These are phyloP conservation scores for Drosophila athabasca DNA, from an alignment of 1,140 invertebrate genomes.

Conservation along the genomic window DNA sequence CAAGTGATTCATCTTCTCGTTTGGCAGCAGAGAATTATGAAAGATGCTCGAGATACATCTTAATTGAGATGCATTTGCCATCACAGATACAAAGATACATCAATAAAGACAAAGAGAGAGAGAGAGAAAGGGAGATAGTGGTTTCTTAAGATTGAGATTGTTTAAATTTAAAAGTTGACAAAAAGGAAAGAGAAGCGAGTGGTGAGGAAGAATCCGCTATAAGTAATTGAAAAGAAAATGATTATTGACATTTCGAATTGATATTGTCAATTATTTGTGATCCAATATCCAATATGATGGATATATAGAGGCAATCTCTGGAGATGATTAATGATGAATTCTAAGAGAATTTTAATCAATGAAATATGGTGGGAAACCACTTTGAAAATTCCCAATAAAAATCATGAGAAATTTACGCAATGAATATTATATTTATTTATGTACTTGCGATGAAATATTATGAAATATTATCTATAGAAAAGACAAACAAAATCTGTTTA, in stretches of 20 bases:
- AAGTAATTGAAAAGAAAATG: not conserved
- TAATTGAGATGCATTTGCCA: conserved; percentile 47
- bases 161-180: conserved; percentile 22
- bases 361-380: not conserved
- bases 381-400: too few relatives aligned
- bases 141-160: not conserved
- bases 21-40: conserved; percentile 22
- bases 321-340: too few relatives aligned
- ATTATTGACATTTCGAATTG: not conserved
- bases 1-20: conserved; percentile 42
- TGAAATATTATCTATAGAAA: too few relatives aligned
- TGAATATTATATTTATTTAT: too few relatives aligned
- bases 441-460: too few relatives aligned
- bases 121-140: not conserved
- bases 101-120: not conserved
- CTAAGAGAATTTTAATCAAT: too few relatives aligned
- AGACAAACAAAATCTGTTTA: too few relatives aligned
- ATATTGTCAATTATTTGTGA: not conserved
- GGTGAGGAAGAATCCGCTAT: not conserved
- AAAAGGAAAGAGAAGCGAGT: not conserved
- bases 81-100: conserved; percentile 11
- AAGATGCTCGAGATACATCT: conserved; percentile 47
- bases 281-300: not conserved
- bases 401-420: too few relatives aligned
- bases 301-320: too few relatives aligned